Evolutionary conservation across 2,113 vertebrate species (phyloP).

Genomic region (Urocitellus parryii): DNA sequence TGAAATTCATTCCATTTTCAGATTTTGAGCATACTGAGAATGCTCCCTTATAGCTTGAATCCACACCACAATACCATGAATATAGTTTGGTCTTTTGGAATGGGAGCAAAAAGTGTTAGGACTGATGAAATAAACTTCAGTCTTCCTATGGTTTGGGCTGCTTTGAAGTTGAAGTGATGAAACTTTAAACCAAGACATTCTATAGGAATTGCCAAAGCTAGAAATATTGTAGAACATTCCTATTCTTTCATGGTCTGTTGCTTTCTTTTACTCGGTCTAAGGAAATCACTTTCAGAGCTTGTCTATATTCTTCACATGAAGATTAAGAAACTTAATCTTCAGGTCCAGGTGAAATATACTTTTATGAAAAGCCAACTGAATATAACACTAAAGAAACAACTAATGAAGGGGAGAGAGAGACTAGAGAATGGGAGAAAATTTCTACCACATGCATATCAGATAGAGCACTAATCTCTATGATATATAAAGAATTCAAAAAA

Average conservation of each 20-base stretch:
- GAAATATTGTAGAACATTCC: slow-evolving; percentile 10
- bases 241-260: not conserved
- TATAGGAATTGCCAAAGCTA: not conserved
- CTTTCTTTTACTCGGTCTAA: slow-evolving; percentile 5
- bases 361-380: slow-evolving; percentile 57
- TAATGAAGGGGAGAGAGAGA: too few species aligned
- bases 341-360: slow-evolving; percentile 56
- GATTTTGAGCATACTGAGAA: slow-evolving; percentile 72
- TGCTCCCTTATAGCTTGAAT: not conserved
- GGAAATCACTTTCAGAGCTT: not conserved
- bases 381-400: not conserved
- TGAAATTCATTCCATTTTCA: slow-evolving; percentile 83
- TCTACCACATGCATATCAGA: too few species aligned
- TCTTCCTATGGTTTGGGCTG: slow-evolving; percentile 45
- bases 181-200: slow-evolving; percentile 56
- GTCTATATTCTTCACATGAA: slow-evolving; percentile 9
- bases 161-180: slow-evolving; percentile 65
- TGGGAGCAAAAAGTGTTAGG: not conserved
- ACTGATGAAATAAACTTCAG: slow-evolving; percentile 9
- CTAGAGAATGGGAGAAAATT: too few species aligned
- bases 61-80: not conserved
- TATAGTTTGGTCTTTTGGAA: not conserved
- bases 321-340: slow-evolving; percentile 63
- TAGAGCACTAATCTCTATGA: too few species aligned
- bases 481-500: too few species aligned